phyloP scores from a whole-genome alignment of 1,140 invertebrate genomes.

The Scaptodrosophila lebanonensis region DNA sequence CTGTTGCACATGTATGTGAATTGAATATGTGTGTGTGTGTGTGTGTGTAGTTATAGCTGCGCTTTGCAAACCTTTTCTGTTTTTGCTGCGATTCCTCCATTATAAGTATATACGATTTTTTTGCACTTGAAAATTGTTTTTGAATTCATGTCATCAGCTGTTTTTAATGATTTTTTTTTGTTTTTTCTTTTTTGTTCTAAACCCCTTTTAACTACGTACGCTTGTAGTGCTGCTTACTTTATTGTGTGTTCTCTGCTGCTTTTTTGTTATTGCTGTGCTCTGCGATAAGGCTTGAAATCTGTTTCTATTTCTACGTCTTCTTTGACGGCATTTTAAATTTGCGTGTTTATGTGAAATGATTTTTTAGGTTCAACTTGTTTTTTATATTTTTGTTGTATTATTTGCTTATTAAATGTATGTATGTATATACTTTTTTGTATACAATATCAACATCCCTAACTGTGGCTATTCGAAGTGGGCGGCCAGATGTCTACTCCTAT shows the following conservation, averaged over 20 bases:
- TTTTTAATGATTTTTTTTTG: conserved; percentile 35
- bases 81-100: no score
- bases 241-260: conserved; percentile 10
- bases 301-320: no score
- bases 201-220: no score
- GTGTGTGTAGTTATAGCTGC: conserved; percentile 13
- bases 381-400: conserved; percentile 30
- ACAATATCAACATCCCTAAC: no score
- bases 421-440: no score
- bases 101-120: no score
- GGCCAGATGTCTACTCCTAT: no score
- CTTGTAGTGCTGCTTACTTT: not conserved
- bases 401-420: conserved; percentile 26
- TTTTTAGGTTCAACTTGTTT: no score
- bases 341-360: no score
- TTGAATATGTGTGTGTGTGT: conserved; percentile 2
- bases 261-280: conserved; percentile 37
- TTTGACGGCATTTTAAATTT: no score
- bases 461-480: no score
- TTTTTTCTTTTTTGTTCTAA: conserved; percentile 30
- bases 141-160: conserved; percentile 51
- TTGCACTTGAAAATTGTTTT: conserved; percentile 24
- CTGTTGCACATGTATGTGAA: conserved; percentile 6
- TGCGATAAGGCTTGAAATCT: conserved; percentile 31
- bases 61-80: conserved; percentile 15